A percentile compares a stretch with the other conserved stretches of the same genome.
Evolutionary conservation across 2,113 vertebrate species (phyloP).

Genomic region (Bos indicus): DNA sequence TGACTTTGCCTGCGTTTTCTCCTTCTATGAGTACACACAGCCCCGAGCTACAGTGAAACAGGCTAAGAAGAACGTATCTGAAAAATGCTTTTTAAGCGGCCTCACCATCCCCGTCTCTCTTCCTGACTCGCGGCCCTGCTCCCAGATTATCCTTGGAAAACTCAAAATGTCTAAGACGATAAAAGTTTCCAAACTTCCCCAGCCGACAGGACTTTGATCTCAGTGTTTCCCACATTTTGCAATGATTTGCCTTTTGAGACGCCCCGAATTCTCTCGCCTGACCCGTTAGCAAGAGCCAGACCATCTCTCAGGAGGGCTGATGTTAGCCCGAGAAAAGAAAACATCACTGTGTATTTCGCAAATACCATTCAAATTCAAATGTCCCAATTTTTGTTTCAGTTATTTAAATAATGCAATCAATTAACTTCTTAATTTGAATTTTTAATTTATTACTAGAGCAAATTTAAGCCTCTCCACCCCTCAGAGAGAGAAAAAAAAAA

Average conservation of each 20-base stretch:
- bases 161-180: conserved; percentile 49
- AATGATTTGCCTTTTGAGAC: conserved; percentile 29
- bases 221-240: conserved; percentile 56
- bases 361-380: background rate
- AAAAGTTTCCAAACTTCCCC: conserved; percentile 56
- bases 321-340: background rate
- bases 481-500: background rate
- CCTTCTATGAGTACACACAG: too few relatives aligned
- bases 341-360: background rate
- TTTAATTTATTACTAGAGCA: background rate
- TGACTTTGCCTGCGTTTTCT: accelerated
- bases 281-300: conserved; percentile 10
- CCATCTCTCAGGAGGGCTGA: background rate
- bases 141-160: conserved; percentile 55
- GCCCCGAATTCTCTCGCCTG: conserved; percentile 33
- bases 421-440: background rate
- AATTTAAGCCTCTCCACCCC: background rate
- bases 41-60: accelerated
- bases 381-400: background rate
- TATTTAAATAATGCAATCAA: background rate
- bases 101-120: background rate
- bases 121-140: conserved; percentile 35
- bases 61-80: background rate
- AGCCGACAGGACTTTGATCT: conserved; percentile 62
- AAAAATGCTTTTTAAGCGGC: background rate